Evolutionary conservation across 2,113 vertebrate species (phyloP).

Genomic region (Hippotragus niger): DNA sequence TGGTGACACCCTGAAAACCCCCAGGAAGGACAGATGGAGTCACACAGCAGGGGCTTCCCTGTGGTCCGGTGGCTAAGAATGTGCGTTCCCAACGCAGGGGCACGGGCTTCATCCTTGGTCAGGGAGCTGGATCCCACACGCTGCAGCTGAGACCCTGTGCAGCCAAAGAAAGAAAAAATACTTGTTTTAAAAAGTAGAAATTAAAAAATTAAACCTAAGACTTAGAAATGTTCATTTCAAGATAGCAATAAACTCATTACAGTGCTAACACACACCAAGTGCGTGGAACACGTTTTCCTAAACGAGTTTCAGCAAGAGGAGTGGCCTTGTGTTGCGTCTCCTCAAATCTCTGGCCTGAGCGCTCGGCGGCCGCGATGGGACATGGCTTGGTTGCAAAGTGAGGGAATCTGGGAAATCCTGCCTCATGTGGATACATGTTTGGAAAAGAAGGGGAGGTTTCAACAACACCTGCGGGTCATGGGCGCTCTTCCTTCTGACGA

Average conservation of each 20-base stretch:
- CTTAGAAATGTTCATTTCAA: neutral
- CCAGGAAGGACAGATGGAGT: rapidly evolving
- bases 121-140: neutral
- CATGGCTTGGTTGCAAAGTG: rapidly evolving
- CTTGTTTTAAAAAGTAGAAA: neutral
- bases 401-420: neutral
- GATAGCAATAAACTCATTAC: neutral
- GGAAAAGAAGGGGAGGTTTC: neutral
- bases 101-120: neutral
- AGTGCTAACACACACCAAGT: neutral
- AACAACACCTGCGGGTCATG: rapidly evolving
- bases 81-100: rapidly evolving
- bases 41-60: rapidly evolving
- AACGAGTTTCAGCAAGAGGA: neutral
- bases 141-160: neutral
- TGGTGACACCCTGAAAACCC: rapidly evolving
- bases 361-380: neutral
- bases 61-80: neutral
- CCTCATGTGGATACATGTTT: rapidly evolving
- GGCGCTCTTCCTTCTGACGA: neutral
- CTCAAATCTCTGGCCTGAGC: neutral
- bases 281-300: neutral
- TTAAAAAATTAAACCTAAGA: neutral
- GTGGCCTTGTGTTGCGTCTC: neutral
- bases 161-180: neutral